These are phyloP conservation scores for Pelagia noctiluca DNA, from an alignment of 30 jellyfish, hydroid and myxozoan species.

Conservation along the genomic window DNA sequence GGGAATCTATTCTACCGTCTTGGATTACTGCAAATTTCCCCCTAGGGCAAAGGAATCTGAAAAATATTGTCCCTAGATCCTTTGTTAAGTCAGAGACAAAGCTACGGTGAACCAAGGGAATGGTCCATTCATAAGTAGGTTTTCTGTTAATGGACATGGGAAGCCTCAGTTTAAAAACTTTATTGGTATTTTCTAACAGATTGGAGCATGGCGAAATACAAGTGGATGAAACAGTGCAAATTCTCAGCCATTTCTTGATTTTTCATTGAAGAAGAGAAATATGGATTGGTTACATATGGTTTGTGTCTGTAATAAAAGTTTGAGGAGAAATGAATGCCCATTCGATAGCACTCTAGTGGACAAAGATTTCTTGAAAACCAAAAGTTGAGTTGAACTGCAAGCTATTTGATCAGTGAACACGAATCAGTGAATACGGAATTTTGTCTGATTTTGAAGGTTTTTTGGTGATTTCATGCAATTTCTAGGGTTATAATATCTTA, in stretches of 20 bases:
- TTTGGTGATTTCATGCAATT: too few species aligned
- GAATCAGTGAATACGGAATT: too few species aligned
- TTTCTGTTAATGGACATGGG: not conserved
- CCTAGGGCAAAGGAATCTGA: not conserved
- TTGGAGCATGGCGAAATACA: conserved; percentile 91
- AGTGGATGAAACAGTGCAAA: conserved; percentile 81
- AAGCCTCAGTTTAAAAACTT: not conserved
- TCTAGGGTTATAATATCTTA: too few species aligned
- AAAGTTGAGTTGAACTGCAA: too few species aligned
- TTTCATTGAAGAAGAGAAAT: conserved; percentile 41
- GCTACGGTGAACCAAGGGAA: not conserved
- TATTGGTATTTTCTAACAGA: conserved; percentile 41
- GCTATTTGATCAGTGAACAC: too few species aligned
- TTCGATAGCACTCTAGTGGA: too few species aligned
- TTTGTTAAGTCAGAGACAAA: too few species aligned
- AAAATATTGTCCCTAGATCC: not conserved
- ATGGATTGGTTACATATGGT: not conserved
- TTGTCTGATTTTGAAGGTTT: too few species aligned
- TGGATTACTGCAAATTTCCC: not conserved
- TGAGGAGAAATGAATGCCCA: not conserved
- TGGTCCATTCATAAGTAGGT: not conserved
- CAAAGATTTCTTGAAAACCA: too few species aligned
- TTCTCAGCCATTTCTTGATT: conserved; percentile 52
- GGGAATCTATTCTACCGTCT: not conserved
- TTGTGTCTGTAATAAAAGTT: not conserved